phyloP scores from a whole-genome alignment of 2,888 invertebrate species.

The Pandemis heparana region DNA sequence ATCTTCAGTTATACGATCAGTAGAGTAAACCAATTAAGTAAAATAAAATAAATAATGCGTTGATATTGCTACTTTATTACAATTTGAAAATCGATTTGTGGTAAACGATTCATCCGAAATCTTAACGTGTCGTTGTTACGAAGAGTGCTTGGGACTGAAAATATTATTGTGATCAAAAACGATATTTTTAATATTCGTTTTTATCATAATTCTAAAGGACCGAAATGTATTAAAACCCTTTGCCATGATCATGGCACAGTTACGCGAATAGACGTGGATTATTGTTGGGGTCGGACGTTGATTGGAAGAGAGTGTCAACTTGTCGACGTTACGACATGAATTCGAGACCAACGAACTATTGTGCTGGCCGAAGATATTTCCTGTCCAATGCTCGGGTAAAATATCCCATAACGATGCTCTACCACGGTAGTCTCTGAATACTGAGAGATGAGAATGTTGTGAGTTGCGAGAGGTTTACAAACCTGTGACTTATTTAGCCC shows the following conservation, averaged over 20 bases:
- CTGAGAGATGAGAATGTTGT: neutral
- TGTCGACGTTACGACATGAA: slow-evolving; percentile 25
- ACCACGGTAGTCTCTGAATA: slow-evolving; percentile 9
- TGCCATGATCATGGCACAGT: neutral
- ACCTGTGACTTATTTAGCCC: neutral
- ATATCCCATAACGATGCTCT: slow-evolving; percentile 28
- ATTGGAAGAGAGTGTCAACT: slow-evolving; percentile 10
- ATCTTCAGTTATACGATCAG: neutral
- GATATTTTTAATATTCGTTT: neutral
- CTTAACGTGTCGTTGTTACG: too few species aligned
- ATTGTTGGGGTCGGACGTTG: neutral
- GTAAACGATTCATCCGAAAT: too few species aligned
- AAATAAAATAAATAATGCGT: too few species aligned
- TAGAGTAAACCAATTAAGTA: too few species aligned
- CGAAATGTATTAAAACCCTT: neutral
- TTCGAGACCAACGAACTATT: slow-evolving; percentile 43
- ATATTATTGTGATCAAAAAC: neutral
- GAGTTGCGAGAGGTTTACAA: neutral
- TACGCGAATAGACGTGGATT: neutral
- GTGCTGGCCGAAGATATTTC: slow-evolving; percentile 38
- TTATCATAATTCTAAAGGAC: neutral
- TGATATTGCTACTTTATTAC: too few species aligned
- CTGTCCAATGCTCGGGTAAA: slow-evolving; percentile 34
- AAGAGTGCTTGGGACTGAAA: neutral
- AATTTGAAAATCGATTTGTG: too few species aligned